Conservation (phyloP, 2,888 invertebrate genomes). For the Drosophila tripunctata region DNA sequence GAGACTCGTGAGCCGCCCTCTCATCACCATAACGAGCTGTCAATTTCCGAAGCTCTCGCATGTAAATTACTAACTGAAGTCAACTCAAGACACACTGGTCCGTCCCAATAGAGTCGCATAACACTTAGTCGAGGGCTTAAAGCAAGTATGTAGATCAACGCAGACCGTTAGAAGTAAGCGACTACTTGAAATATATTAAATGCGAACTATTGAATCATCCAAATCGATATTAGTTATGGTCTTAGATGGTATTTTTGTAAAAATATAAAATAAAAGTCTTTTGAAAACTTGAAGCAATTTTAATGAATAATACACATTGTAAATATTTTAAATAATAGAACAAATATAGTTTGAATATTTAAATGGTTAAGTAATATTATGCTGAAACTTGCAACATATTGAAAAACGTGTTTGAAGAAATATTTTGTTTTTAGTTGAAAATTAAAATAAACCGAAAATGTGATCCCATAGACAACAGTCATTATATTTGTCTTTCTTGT, state of each 20-base stretch:
- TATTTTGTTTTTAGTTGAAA: not conserved
- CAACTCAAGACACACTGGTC: slow-evolving; percentile 17
- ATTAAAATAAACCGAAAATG: slow-evolving; percentile 37
- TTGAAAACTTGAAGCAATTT: too few relatives aligned
- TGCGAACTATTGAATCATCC: too few relatives aligned
- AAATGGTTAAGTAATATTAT: too few relatives aligned
- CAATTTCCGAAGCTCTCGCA: slow-evolving; percentile 52
- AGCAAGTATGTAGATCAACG: not conserved
- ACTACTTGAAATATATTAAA: slow-evolving; percentile 8
- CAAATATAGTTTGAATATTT: too few relatives aligned
- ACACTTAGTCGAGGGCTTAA: not conserved
- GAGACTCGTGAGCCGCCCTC: slow-evolving; percentile 48
- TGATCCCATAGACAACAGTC: slow-evolving; percentile 42
- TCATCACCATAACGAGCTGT: slow-evolving; percentile 58
- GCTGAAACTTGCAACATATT: too few relatives aligned
- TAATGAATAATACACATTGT: too few relatives aligned
- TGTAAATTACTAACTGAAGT: slow-evolving; percentile 53
- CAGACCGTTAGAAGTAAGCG: not conserved
- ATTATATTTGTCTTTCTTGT: not conserved
- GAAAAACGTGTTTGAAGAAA: not conserved
- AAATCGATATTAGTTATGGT: too few relatives aligned
- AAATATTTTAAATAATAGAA: too few relatives aligned
- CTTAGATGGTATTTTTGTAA: too few relatives aligned
- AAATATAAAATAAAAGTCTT: too few relatives aligned
- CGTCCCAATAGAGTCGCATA: not conserved